These are phyloP conservation scores for Esox niger DNA, from an alignment of 2,113 vertebrate species.

Conservation along the genomic window DNA sequence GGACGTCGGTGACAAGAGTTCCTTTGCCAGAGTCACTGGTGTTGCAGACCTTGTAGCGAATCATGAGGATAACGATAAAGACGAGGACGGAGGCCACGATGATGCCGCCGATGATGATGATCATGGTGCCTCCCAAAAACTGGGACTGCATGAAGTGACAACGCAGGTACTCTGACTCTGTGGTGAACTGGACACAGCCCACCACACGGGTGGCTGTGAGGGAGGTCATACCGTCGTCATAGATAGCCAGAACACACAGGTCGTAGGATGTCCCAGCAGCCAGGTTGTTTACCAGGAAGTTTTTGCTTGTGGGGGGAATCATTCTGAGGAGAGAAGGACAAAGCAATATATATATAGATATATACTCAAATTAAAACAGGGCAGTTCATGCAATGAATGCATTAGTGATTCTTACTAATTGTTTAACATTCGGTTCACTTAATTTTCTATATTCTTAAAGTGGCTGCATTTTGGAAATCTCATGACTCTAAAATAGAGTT, in stretches of 20 bases:
- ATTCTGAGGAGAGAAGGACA: conserved; percentile 74
- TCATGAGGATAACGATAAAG: conserved; percentile 99
- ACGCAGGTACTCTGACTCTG: conserved; percentile 94
- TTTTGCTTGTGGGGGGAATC: conserved; percentile 98
- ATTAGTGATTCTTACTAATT: background rate
- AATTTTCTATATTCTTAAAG: background rate
- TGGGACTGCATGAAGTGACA: conserved; percentile 99
- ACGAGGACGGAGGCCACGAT: conserved; percentile 96
- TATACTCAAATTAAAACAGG: background rate
- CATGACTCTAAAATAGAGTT: background rate
- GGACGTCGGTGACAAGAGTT: conserved; percentile 87
- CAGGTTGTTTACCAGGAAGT: conserved; percentile 96
- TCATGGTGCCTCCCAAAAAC: conserved; percentile 98
- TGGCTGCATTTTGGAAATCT: background rate
- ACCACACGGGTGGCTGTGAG: conserved; percentile 95
- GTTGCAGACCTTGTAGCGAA: conserved; percentile 98
- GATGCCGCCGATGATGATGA: conserved; percentile 98
- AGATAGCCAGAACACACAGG: conserved; percentile 96
- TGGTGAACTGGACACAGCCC: conserved; percentile 94
- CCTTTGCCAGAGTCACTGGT: conserved; percentile 77
- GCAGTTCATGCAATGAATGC: background rate
- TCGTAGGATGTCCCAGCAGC: conserved; percentile 91
- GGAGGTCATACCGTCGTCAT: conserved; percentile 93
- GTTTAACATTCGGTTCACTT: background rate
- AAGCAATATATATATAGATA: background rate